Conservation (phyloP, 2,888 invertebrate genomes). For the Plagiodera versicolora region DNA sequence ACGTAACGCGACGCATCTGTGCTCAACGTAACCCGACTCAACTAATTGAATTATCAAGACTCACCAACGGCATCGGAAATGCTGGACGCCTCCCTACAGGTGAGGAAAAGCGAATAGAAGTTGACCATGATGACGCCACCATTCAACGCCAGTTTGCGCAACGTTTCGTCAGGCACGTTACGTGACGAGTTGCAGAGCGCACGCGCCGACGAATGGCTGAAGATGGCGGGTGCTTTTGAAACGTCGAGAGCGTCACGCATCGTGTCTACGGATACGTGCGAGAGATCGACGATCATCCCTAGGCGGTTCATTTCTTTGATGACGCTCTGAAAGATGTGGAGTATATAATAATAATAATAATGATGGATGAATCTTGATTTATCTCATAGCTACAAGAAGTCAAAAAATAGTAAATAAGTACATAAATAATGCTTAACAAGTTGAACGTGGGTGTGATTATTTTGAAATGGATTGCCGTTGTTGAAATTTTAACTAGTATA, state of each 20-base stretch:
- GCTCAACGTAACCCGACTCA: not conserved
- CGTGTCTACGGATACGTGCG: conserved; percentile 77
- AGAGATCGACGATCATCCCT: conserved; percentile 85
- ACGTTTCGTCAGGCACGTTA: conserved; percentile 78
- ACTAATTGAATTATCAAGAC: conserved; percentile 33
- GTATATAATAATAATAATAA: conserved; percentile 4
- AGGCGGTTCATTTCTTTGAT: conserved; percentile 87
- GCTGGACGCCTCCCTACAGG: conserved; percentile 73
- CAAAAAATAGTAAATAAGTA: too few species aligned
- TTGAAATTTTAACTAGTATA: too few species aligned
- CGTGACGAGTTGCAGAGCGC: conserved; percentile 79
- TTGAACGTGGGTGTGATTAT: too few species aligned
- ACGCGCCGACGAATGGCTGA: conserved; percentile 83
- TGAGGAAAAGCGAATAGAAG: conserved; percentile 79
- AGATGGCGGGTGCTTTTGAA: conserved; percentile 81
- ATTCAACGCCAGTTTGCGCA: conserved; percentile 72
- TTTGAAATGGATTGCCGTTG: too few species aligned
- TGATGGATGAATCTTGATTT: too few species aligned
- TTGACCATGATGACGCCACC: conserved; percentile 86
- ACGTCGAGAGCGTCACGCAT: conserved; percentile 79
- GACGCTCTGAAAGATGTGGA: conserved; percentile 63
- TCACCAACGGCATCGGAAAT: conserved; percentile 81
- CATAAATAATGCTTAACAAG: too few species aligned
- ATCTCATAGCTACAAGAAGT: too few species aligned
- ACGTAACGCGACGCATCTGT: not conserved